These are phyloP conservation scores for Corythoichthys intestinalis DNA, from an alignment of 2,113 vertebrate genomes.

Conservation along the genomic window DNA sequence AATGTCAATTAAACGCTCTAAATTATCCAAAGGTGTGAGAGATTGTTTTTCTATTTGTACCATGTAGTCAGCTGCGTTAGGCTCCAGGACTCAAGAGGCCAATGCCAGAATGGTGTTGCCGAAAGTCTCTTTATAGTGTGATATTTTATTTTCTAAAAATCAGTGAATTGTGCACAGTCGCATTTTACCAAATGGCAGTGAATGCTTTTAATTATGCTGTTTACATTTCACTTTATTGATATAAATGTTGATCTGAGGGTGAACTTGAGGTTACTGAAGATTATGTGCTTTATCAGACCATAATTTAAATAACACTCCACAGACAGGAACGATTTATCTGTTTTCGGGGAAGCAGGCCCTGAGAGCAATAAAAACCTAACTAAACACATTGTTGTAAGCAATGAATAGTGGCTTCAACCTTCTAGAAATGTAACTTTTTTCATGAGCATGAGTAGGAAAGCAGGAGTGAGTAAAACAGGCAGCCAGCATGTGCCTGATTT, in stretches of 20 bases:
- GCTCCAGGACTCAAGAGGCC: no score
- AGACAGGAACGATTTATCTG: background rate
- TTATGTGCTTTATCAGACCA: conserved; percentile 14
- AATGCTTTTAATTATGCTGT: background rate
- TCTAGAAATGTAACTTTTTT: conserved; percentile 27
- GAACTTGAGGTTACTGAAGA: conserved; percentile 5
- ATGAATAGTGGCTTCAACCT: conserved; percentile 20
- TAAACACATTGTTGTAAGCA: background rate
- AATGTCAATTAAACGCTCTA: no score
- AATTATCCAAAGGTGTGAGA: no score
- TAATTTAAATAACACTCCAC: conserved; percentile 16
- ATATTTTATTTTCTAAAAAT: background rate
- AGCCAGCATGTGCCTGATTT: conserved; percentile 32
- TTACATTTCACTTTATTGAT: background rate
- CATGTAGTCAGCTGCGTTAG: no score
- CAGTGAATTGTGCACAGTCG: background rate
- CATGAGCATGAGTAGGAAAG: conserved; percentile 32
- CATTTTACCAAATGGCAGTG: background rate
- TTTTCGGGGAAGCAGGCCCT: conserved; percentile 18
- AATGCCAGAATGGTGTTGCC: no score
- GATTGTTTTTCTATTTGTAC: no score
- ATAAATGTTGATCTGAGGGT: background rate
- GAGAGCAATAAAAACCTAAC: conserved; percentile 10
- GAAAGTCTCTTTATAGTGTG: background rate
- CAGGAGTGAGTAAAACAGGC: conserved; percentile 22